phyloP scores from a whole-genome alignment of 2,888 invertebrate species.

The Leptogaster cylindrica region DNA sequence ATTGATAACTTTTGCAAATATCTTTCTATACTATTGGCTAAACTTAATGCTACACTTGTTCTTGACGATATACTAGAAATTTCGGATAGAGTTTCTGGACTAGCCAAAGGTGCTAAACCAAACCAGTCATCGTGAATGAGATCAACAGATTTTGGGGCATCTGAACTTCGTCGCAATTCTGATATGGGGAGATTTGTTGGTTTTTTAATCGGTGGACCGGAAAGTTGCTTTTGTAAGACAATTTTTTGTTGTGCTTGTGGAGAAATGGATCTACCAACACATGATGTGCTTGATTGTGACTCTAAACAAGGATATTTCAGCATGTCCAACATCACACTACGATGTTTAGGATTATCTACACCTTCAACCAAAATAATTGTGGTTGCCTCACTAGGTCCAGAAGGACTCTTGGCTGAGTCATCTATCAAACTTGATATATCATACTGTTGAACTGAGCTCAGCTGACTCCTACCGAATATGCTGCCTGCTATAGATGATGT shows the following conservation, averaged over 20 bases:
- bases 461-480: conserved; percentile 59
- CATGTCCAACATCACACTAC: conserved; percentile 58
- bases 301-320: neutral
- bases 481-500: conserved; percentile 60
- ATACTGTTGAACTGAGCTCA: conserved; percentile 61
- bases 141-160: conserved; percentile 60
- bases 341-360: conserved; percentile 49
- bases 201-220: conserved; percentile 50
- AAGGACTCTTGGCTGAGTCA: conserved; percentile 57
- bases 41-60: conserved; percentile 66
- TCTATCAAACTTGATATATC: conserved; percentile 61
- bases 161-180: conserved; percentile 57
- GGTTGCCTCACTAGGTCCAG: conserved; percentile 57
- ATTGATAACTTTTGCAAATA: conserved; percentile 56
- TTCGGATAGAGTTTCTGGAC: conserved; percentile 82
- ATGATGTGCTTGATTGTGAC: conserved; percentile 16
- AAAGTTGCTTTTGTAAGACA: conserved; percentile 47
- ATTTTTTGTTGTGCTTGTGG: conserved; percentile 51
- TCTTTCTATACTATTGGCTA: conserved; percentile 59
- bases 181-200: conserved; percentile 53
- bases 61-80: conserved; percentile 79
- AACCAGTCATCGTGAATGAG: conserved; percentile 71
- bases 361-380: conserved; percentile 54
- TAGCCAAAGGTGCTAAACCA: conserved; percentile 78
- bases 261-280: conserved; percentile 48